Evolutionary conservation across 1,140 invertebrate genomes (phyloP), one percentile per base, ranked within the genome.

Genomic region (Drosophila malerkotliana): DNA sequence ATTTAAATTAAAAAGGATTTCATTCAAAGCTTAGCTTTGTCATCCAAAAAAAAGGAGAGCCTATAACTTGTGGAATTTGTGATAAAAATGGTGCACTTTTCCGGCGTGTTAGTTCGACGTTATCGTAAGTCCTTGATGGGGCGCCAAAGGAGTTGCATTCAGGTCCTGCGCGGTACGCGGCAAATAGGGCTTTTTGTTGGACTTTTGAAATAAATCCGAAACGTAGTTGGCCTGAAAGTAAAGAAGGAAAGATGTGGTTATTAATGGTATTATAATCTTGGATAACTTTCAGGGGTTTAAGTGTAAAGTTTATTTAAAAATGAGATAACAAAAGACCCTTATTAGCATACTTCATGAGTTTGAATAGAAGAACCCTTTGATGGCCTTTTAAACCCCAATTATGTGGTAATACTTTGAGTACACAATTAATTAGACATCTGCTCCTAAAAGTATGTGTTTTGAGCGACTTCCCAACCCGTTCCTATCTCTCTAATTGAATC

Each of bases 141-240:
- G 57, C 18, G 53, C 8, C 10, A 14, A 62, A 2, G 26, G 18
- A 6, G 41, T 44, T 9, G 14, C 71, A 21, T 68, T 78, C 14
- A 88, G 49, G 68, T 91, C 85, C 39, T 91, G 90, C 5, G 67
- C 58, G 44, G 79, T 79, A 7, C 71, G 72, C n/a, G 85, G 82
- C 55, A 91, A 53, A 15, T 90, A 73, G 4, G 78, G 41, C 60
- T 85, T 90, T 5, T 59, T 49, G 6, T 53, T 56, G 32, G 61
- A 56, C 5, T 73, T 62, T 34, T 75, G 53, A 54, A 91, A 91
- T 47, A 91, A 55, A 56, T 91, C 90, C 0, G 90, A 91, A 5
- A 91, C 90, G 30, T 55, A 91, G n/a, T 91, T 91, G 10, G 80
- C 90, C 90, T 91, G 79, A 12, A 89, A 89, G 10, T 44, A 51